A percentile compares a stretch with the other conserved stretches of the same genome.
These are phyloP conservation scores for Parasteatoda tepidariorum DNA, from an alignment of 1,140 invertebrate species.

Conservation along the genomic window DNA sequence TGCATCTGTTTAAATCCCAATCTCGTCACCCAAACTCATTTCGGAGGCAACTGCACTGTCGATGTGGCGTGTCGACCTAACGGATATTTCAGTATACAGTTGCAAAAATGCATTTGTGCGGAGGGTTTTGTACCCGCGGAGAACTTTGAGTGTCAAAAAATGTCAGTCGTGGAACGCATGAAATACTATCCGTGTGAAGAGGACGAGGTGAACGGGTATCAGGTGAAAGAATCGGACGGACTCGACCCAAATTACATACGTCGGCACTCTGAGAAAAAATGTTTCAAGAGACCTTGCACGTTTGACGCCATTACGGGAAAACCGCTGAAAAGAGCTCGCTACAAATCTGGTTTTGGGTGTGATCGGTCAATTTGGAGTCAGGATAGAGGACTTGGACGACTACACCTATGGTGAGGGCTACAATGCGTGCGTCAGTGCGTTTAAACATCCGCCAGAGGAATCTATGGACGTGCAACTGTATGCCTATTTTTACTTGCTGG, in stretches of 20 bases:
- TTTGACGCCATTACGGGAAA: background rate
- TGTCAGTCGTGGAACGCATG: background rate
- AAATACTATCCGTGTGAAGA: background rate
- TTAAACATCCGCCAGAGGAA: background rate
- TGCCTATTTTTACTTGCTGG: background rate
- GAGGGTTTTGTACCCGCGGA: no score
- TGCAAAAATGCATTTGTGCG: background rate
- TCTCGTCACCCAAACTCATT: background rate
- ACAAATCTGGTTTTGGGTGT: background rate
- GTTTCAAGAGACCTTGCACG: constrained; percentile 6
- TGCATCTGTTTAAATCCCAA: background rate
- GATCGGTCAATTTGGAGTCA: background rate
- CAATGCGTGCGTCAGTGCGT: background rate
- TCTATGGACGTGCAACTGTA: background rate
- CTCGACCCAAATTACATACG: background rate
- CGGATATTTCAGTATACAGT: no score
- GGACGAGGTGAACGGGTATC: background rate
- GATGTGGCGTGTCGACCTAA: background rate
- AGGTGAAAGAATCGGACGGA: background rate
- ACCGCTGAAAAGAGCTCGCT: background rate
- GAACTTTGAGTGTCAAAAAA: background rate
- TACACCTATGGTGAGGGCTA: background rate
- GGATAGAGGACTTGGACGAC: background rate
- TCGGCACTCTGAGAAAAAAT: background rate
- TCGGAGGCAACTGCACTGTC: background rate